phyloP scores from a whole-genome alignment of 2,113 vertebrate genomes.

The Cyanoramphus novaezelandiae region DNA sequence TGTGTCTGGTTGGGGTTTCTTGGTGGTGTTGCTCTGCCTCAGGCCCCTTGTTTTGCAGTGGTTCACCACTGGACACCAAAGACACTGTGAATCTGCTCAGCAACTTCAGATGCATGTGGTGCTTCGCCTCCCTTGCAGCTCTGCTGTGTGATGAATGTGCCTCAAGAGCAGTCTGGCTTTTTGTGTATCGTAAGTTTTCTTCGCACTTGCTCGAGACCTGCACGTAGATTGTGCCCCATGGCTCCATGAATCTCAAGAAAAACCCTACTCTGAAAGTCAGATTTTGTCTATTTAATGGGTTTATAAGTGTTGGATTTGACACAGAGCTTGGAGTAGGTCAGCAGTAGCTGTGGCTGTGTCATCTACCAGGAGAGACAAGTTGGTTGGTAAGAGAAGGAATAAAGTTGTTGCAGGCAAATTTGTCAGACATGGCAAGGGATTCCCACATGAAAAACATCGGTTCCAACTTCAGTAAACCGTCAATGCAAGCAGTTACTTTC shows the following conservation, averaged over 20 bases:
- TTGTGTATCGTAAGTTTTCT: neutral
- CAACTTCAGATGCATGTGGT: neutral
- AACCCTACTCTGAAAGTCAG: neutral
- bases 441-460: neutral
- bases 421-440: neutral
- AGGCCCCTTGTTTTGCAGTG: neutral
- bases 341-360: neutral
- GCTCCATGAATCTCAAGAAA: neutral
- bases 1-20: fast-evolving
- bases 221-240: neutral
- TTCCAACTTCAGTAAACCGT: neutral
- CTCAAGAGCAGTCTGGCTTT: neutral
- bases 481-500: neutral
- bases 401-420: neutral
- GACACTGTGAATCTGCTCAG: neutral
- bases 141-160: neutral
- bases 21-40: neutral
- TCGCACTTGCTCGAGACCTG: neutral
- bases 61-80: neutral
- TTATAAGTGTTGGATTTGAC: neutral
- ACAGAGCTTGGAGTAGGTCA: neutral
- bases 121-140: neutral
- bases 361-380: neutral
- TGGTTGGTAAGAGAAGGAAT: neutral
- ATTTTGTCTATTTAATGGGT: neutral